Base-by-base conservation (phyloP, 2,797 vertebrate species). In the Loris lydekkerianus region DNA sequence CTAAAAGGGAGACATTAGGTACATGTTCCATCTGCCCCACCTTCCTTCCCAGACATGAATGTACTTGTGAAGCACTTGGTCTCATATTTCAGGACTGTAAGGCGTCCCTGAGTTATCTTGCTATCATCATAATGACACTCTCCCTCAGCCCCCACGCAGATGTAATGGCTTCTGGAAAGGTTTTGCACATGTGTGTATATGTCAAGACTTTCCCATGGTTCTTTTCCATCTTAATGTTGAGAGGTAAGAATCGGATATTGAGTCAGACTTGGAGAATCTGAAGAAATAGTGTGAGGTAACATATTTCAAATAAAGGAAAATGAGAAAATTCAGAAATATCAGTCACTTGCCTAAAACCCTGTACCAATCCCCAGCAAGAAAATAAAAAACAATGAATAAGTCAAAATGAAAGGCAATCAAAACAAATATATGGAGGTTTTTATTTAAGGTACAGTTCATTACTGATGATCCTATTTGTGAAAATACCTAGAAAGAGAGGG, bases 31-130 rank as follows among this genome's bases (percentile, higher is more conserved):
- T 93, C 27, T 25, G 77, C 86, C 92, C 96, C 93, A 87, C 97
- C 97, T 97, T 96, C 78, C 67, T 91, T 92, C 67, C 78, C 92
- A 98, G 97, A 97, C 97, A 67, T 82, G 92, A 97, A 46, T 91
- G 37, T 76, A 23, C 69, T 95, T 25, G 34, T 80, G 78, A 96
- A 96, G 70, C 21, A 34, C 89, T 86, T 56, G 80, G 87, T 63
- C 63, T 63, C 88, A 20, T 76, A 60, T 83, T 92, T 96, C 37
- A 60, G 87, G 15, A 72, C 73, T 92, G 97, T 93, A 84, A 77
- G 83, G 96, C 89, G 93, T 96, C 70, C 37, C 82, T 69, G 49
- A 97, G 72, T 86, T 95, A 37, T 93, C 88, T 88, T 65, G n/a
- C 93, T 93, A 20, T 93, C 76, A 43, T 67, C 31, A 76, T n/a